phyloP scores from a whole-genome alignment of 53 echinoderm and acorn worm species.

The Astropecten irregularis region DNA sequence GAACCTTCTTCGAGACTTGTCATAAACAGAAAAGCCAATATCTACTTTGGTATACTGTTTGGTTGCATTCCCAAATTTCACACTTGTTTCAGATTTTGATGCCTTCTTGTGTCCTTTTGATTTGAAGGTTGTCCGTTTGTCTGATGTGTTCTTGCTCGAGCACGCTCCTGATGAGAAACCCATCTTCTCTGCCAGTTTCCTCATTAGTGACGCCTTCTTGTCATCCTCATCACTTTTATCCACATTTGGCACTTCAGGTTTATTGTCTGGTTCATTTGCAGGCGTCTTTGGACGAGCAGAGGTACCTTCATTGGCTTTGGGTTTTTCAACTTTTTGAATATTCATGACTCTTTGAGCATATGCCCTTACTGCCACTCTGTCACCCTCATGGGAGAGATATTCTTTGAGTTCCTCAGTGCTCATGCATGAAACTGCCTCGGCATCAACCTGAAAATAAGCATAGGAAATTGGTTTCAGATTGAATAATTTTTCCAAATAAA shows the following conservation, averaged over 20 bases:
- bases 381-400: background rate
- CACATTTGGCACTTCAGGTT: background rate
- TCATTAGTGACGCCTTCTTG: too few species aligned
- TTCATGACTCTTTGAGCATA: background rate
- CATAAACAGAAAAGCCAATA: too few species aligned
- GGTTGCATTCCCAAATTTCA: background rate
- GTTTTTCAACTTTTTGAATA: background rate
- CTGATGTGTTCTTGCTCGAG: too few species aligned
- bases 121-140: slow-evolving; percentile 28
- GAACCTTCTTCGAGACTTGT: background rate
- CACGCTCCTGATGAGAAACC: too few species aligned
- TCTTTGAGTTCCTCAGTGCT: background rate
- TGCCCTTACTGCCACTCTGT: background rate
- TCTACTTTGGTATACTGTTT: background rate
- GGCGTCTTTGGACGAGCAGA: background rate
- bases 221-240: background rate
- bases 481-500: too few species aligned
- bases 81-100: slow-evolving; percentile 9
- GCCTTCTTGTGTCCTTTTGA: slow-evolving; percentile 9
- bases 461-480: too few species aligned
- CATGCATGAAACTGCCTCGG: background rate
- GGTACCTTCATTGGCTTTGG: background rate
- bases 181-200: too few species aligned
- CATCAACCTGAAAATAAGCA: background rate
- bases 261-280: background rate